phyloP scores from a whole-genome alignment of 2,888 invertebrate genomes.

The Pinctada fucata region DNA sequence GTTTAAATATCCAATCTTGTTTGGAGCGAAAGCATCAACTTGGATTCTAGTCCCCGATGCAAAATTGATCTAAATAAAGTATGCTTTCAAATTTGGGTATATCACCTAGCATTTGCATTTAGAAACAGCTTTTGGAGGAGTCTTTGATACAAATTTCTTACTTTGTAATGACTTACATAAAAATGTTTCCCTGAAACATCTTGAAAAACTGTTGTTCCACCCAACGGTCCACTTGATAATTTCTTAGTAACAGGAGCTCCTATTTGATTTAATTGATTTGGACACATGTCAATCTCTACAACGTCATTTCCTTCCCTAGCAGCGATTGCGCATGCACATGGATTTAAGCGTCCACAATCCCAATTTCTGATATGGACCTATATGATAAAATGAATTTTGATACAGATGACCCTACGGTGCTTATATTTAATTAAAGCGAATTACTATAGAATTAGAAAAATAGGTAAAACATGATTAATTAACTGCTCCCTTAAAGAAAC shows the following conservation, averaged over 20 bases:
- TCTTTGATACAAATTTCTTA: not conserved
- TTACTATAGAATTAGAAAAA: too few species aligned
- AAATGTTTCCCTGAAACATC: conserved; percentile 1
- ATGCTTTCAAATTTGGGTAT: too few species aligned
- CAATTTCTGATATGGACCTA: conserved; percentile 35
- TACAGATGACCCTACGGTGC: too few species aligned
- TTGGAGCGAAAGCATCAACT: too few species aligned
- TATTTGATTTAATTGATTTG: not conserved
- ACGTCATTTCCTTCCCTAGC: conserved; percentile 5
- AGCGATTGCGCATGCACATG: conserved; percentile 6
- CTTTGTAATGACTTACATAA: not conserved
- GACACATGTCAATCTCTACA: not conserved
- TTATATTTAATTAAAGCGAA: too few species aligned
- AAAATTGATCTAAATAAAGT: conserved; percentile 2
- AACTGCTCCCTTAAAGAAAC: too few species aligned
- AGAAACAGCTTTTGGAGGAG: not conserved
- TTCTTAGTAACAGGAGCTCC: not conserved
- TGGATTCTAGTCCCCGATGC: not conserved
- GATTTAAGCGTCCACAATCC: conserved; percentile 21
- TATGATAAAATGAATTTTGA: too few species aligned
- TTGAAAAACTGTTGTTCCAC: not conserved
- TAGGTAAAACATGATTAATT: too few species aligned
- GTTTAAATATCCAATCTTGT: too few species aligned
- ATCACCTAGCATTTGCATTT: too few species aligned
- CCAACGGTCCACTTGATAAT: not conserved